Base-by-base conservation (phyloP, 2,888 invertebrate species). In the Myopa tessellatipennis region DNA sequence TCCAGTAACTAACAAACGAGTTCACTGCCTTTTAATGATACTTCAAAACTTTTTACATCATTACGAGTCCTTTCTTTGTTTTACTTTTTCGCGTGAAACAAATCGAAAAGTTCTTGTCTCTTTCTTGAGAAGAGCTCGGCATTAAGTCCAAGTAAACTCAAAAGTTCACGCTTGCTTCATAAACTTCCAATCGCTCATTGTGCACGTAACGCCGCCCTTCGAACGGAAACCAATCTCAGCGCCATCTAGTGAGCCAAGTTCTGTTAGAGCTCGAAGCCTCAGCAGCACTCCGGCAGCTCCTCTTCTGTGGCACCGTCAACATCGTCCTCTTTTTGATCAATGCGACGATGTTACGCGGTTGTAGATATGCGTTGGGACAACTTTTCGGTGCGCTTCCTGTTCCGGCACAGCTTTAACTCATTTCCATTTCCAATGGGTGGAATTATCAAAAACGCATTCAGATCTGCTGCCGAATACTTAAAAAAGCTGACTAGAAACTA, bases 111-210 rank as follows among this genome's bases (percentile, higher is more conserved):
- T 69, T 75, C 58, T 40, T 5, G 69, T 69, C 36, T 52, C 34
- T 60, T 38, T 7, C 34, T 10, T 65, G 60, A 85, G 84, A 84
- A 82, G 83, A 82, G 80, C 85, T 85, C 86, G 61, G 6, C 83
- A 84, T 85, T 84, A 87, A 87, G 86, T 87, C 86, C 85, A 87
- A 26, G 85, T 85, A 85, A 84, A 81, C 73, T 83, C 80, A 79
- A 81, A 82, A 82, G 80, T 82, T 81, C 76, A 74, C 74, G 74
- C 80, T 82, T 82, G 83, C 85, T 87, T 87, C 84, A 84, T 85
- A 87, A 87, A 87, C 87, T 87, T 86, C 82, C 82, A 86, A 84
- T 83, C 84, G 82, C 80, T 81, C 81, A 79, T 81, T 81, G 80
- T 79, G 80, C 81, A 80, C 81, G 81, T 80, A 80, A 78, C 77